These are phyloP conservation scores for Anarsia innoxiella DNA, from an alignment of 2,888 invertebrate species.

Conservation along the genomic window DNA sequence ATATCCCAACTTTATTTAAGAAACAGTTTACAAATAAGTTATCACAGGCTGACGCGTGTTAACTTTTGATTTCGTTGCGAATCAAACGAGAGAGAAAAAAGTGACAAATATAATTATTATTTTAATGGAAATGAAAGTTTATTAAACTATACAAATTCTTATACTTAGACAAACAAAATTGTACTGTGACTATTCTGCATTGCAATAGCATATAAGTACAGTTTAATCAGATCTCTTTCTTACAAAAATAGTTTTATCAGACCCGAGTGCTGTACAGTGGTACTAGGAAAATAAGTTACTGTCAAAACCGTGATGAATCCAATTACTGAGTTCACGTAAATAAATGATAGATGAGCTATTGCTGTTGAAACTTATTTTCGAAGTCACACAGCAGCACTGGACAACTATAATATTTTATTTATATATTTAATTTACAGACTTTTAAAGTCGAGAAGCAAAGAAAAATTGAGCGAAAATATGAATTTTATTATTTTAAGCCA, in stretches of 20 bases:
- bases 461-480: too few species aligned
- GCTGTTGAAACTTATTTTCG: too few species aligned
- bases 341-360: too few species aligned
- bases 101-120: neutral
- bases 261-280: too few species aligned
- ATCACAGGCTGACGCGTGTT: constrained; percentile 62
- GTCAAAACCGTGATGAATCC: too few species aligned
- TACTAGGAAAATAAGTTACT: too few species aligned
- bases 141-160: constrained; percentile 8
- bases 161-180: constrained; percentile 20
- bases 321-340: too few species aligned
- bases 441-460: too few species aligned
- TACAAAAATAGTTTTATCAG: constrained; percentile 17
- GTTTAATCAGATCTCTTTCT: too few species aligned
- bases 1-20: constrained; percentile 48
- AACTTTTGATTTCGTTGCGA: constrained; percentile 31
- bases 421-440: neutral
- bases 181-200: constrained; percentile 33
- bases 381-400: too few species aligned
- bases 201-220: constrained; percentile 20
- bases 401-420: too few species aligned
- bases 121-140: constrained; percentile 4
- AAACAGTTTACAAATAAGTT: constrained; percentile 61
- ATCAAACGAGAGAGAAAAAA: constrained; percentile 6
- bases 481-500: too few species aligned